These are phyloP conservation scores for Agrotis clavis DNA, from an alignment of 2,888 invertebrate genomes.

Conservation along the genomic window DNA sequence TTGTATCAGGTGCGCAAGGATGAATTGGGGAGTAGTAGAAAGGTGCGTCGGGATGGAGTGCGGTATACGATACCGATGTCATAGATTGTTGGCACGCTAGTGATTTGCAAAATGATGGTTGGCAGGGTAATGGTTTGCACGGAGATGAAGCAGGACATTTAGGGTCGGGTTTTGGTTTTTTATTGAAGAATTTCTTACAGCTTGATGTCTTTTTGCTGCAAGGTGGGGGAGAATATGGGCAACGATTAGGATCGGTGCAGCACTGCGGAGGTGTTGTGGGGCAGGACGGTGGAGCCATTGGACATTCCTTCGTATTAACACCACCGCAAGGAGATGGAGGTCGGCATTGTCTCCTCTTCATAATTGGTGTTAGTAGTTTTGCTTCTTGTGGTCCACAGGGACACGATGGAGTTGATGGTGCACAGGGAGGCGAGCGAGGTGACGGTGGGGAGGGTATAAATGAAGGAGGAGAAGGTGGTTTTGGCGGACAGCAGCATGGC, in stretches of 20 bases:
- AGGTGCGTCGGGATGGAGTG: constrained; percentile 38
- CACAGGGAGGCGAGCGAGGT: constrained; percentile 35
- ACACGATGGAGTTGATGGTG: background rate
- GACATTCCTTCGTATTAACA: background rate
- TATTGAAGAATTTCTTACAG: constrained; percentile 28
- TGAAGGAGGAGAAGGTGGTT: background rate
- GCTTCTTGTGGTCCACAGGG: background rate
- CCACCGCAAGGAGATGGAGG: constrained; percentile 2
- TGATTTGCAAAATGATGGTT: constrained; percentile 28
- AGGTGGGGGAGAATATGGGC: constrained; percentile 31
- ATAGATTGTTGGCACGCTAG: constrained; percentile 38
- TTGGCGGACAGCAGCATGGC: background rate
- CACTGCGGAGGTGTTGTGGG: constrained; percentile 14
- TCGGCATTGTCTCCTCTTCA: background rate
- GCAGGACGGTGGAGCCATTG: constrained; percentile 8
- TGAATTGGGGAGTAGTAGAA: constrained; percentile 56
- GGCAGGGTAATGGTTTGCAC: constrained; percentile 11
- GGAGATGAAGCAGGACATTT: constrained; percentile 26
- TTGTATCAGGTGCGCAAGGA: constrained; percentile 42
- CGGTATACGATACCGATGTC: constrained; percentile 26
- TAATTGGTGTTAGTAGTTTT: constrained; percentile 31
- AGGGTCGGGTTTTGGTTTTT: background rate
- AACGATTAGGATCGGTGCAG: constrained; percentile 21
- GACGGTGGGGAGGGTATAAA: background rate
- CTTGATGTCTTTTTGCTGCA: constrained; percentile 28